Evolutionary conservation across 2,113 vertebrate species (phyloP).

Genomic region (Grus americana): DNA sequence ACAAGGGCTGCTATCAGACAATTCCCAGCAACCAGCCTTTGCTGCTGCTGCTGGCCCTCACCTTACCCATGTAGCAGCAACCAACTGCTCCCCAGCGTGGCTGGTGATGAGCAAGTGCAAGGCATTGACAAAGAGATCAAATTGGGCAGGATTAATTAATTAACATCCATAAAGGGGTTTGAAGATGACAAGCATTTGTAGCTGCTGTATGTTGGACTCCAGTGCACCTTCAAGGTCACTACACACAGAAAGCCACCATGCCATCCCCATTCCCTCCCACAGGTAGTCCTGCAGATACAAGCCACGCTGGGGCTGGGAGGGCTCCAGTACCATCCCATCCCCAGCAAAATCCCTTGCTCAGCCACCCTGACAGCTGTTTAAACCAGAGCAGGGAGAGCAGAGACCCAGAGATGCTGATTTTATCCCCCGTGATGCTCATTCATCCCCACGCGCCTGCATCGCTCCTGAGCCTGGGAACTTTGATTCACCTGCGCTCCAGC

Average conservation of each 20-base stretch:
- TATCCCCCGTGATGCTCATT: accelerated
- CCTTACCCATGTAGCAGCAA: neutral
- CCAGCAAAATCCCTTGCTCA: accelerated
- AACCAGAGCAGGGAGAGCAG: neutral
- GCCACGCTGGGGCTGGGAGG: neutral
- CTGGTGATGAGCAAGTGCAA: neutral
- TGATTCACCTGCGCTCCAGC: neutral
- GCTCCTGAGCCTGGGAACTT: accelerated
- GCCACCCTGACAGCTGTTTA: accelerated
- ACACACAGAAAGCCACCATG: neutral
- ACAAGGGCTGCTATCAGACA: neutral
- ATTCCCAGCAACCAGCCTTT: neutral
- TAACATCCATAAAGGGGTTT: neutral
- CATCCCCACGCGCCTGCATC: accelerated
- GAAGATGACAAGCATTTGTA: neutral
- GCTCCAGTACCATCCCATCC: neutral
- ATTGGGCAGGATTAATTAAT: neutral
- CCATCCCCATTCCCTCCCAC: neutral
- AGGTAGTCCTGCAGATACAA: accelerated
- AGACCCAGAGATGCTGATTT: neutral
- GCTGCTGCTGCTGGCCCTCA: accelerated
- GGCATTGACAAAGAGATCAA: neutral
- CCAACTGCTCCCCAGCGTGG: accelerated
- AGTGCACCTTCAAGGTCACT: neutral
- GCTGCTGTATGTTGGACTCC: neutral